Percentiles rank a stretch among this genome's conserved stretches.
phyloP scores from a whole-genome alignment of 2,888 invertebrate genomes.

The Eristalis pertinax region DNA sequence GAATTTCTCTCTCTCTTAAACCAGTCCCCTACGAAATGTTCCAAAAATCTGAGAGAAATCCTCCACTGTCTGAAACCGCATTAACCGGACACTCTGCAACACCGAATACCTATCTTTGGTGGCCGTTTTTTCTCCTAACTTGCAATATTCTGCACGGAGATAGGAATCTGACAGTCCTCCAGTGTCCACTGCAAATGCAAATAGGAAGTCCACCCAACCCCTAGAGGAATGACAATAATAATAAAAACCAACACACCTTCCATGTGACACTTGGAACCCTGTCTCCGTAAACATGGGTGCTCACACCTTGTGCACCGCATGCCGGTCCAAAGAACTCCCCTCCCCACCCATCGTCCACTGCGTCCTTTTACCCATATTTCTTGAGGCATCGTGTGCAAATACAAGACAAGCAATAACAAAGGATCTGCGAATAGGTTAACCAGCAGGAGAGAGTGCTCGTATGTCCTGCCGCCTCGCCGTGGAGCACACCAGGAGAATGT shows the following conservation, averaged over 20 bases:
- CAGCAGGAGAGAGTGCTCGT: background rate
- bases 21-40: background rate
- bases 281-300: background rate
- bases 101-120: background rate
- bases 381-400: constrained; percentile 27
- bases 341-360: background rate
- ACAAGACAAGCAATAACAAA: constrained; percentile 22
- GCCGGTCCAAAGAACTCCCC: background rate
- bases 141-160: background rate
- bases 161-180: background rate
- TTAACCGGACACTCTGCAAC: background rate
- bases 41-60: background rate
- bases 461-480: background rate
- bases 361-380: background rate
- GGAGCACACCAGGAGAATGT: background rate
- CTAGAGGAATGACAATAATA: background rate
- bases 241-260: background rate
- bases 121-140: background rate
- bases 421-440: constrained; percentile 10
- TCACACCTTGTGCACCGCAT: background rate
- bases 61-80: background rate
- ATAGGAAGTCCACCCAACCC: background rate
- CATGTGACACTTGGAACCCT: too few relatives aligned
- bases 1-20: too few relatives aligned
- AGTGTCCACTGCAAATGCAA: background rate